Evolutionary conservation across 2,797 vertebrate genomes (phyloP).

Genomic region (Momotus momota): DNA sequence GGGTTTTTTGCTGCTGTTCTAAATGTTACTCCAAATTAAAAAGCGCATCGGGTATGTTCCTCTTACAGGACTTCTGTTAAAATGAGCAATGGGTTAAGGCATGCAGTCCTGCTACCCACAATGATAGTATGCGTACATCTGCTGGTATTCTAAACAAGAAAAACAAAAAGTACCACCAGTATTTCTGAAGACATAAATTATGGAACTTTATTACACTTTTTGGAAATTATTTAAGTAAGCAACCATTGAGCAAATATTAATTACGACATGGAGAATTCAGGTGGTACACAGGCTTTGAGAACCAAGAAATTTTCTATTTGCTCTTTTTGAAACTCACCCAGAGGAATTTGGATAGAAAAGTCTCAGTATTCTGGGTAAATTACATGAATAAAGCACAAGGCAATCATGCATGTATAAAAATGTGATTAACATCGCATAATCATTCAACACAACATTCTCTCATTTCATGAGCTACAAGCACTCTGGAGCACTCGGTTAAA

Average conservation of each 20-base stretch:
- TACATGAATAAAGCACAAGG: not conserved
- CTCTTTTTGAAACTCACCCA: not conserved
- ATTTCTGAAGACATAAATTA: not conserved
- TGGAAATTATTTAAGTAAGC: not conserved
- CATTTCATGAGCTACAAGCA: not conserved
- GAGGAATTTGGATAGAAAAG: not conserved
- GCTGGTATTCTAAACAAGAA: not conserved
- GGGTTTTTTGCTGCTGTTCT: not conserved
- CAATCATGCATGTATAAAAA: not conserved
- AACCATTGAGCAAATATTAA: not conserved
- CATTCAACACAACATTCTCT: not conserved
- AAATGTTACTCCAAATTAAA: not conserved
- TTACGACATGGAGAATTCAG: not conserved
- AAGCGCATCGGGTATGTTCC: accelerated
- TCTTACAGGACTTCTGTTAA: not conserved
- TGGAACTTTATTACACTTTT: not conserved
- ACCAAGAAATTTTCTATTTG: not conserved
- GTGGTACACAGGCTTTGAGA: not conserved
- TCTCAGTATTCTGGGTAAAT: not conserved
- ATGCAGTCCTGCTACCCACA: not conserved
- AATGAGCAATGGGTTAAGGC: not conserved
- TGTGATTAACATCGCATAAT: not conserved
- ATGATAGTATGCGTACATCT: not conserved
- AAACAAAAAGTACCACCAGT: not conserved
- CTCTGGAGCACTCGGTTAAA: not conserved